Base-by-base conservation (phyloP, 2,888 invertebrate species). In the Andricus quercusramuli region DNA sequence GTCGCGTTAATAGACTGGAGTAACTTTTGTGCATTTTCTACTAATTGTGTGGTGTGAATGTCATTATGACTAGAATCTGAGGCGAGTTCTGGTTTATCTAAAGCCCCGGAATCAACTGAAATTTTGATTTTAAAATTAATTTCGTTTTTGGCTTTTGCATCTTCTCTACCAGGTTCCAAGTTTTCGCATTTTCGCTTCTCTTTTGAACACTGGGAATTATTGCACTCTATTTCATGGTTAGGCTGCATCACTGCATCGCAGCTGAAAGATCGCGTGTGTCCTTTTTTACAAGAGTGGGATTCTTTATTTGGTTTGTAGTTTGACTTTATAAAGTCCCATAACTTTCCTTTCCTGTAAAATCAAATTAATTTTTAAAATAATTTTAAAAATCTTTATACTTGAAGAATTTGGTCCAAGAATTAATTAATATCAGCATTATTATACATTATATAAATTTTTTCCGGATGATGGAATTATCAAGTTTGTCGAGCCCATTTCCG, bases 1-100 rank as follows among this genome's bases (percentile, higher is more conserved):
- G 93, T 93, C 62, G 91, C 93, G 79, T 91, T 92, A 15, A 94
- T 93, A 11, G 93, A 93, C 80, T 92, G 90, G 47, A 94, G 85
- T 20, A 94, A 86, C 82, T 90, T 90, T 84, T 93, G 93, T 5
- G 94, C 93, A 78, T 93, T 93, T 80, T 91, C 90, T 65, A 94
- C 82, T 74, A 94, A 87, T 79, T 93, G 90, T 9, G 85, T 90
- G 3, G 93, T 93, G 56, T 82, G 80, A 62, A 82, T 41, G 29
- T 81, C 80, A 68, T 32, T 41, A 6, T 84, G 80, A 17, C 78
- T 20, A 8, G 78, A 78, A 74, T 80, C 65, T 79, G 70, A 25
- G 66, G 78, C 20, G 0, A 74, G 17, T 37, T 32, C n/a, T 32
- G 32, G 20, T 17, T 74, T 59, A 74, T 37, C 32, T 56, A 37